Base-by-base conservation (phyloP, 1,140 invertebrate genomes). In the Danaus plexippus region DNA sequence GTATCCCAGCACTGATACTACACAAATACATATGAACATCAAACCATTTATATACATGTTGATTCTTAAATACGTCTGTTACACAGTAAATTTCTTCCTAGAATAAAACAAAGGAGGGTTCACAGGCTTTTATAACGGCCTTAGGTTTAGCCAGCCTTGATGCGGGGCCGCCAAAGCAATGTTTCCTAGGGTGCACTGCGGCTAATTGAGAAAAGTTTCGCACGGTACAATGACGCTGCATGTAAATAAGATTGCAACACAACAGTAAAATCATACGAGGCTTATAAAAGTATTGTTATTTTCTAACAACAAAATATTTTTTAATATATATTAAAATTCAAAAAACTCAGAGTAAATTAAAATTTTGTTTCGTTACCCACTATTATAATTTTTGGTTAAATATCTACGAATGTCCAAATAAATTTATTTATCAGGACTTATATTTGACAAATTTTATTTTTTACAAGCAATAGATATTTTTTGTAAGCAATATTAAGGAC, bases 191-290 rank as follows among this genome's bases (percentile, higher is more conserved):
- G 54, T 54, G 47, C 52, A 47, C 47, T 58, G 56, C 50, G 55
- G 61, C 57, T 75, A 76, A 81, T 80, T 83, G 75, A 79, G 80
- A 84, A 86, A 84, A 86, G 57, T 75, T 86, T 84, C 80, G 65
- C 80, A 82, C 77, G 77, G 42, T 66, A 71, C 73, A 77, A 77
- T 75, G 64, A 57, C 54, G 47, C 53, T 63, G 61, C 50, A 72
- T 76, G 62, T 65, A 69, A 67, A 78, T 73, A 65, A 58, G 52
- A 67, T 76, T 76, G 65, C 71, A 60, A 71, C 57, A 73, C 47
- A 45, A 40, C 57, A 57, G 18, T 47, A 49, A 63, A 61, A 69
- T 64, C 68, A 71, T 75, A 66, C 61, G 54, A 67, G 59, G 42
- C 60, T 9, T 53, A 59, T 48, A 61, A 32, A 32, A 52, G 52